A percentile compares a stretch with the other conserved stretches of the same genome.
Conservation (phyloP, 1,140 invertebrate species). For the Pararge aegeria region DNA sequence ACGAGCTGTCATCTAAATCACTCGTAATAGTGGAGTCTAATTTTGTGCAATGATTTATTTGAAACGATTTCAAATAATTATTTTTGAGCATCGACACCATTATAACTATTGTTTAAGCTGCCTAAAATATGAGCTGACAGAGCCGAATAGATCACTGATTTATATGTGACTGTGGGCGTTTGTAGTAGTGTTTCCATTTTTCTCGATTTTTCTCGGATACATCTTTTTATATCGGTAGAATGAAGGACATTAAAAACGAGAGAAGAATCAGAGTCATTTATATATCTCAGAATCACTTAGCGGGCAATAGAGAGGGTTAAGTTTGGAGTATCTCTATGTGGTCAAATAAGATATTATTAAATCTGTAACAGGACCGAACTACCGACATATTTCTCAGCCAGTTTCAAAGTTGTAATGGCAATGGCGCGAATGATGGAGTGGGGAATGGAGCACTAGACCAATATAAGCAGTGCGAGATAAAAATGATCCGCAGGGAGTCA, state of each 20-base stretch:
- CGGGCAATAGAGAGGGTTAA: too few species aligned
- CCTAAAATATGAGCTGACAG: slow-evolving; percentile 58
- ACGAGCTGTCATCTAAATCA: slow-evolving; percentile 72
- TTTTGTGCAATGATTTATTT: slow-evolving; percentile 73
- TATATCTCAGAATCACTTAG: too few species aligned
- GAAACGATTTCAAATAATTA: slow-evolving; percentile 71
- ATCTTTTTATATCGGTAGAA: background rate
- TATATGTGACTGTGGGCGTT: slow-evolving; percentile 57
- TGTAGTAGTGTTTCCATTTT: slow-evolving; percentile 3
- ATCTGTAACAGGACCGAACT: too few species aligned
- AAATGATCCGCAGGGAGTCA: too few species aligned
- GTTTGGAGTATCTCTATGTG: too few species aligned
- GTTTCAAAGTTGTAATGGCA: too few species aligned
- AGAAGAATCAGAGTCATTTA: too few species aligned
- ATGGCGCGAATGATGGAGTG: too few species aligned
- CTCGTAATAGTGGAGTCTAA: slow-evolving; percentile 61
- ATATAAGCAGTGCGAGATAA: too few species aligned
- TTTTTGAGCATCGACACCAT: slow-evolving; percentile 65
- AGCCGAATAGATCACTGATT: slow-evolving; percentile 42
- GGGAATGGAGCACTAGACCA: too few species aligned
- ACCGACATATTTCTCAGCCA: too few species aligned
- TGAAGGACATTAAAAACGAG: background rate
- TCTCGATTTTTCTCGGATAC: background rate
- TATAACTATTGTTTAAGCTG: slow-evolving; percentile 69
- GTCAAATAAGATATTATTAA: too few species aligned